A percentile compares a stretch with the other conserved stretches of the same genome.
Conservation (phyloP, 1,140 invertebrate species). For the Nomia melanderi region DNA sequence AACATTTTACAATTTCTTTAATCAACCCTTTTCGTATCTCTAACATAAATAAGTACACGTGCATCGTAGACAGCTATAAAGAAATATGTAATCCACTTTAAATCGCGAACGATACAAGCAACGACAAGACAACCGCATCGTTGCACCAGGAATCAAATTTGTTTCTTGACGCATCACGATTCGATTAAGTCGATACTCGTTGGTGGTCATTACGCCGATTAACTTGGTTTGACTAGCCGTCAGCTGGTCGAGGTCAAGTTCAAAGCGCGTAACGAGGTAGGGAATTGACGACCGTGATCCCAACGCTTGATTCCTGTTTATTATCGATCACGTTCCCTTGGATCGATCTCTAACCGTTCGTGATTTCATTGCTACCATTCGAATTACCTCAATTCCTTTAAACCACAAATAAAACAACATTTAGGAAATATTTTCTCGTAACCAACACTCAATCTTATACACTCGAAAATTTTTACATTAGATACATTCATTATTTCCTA, state of each 20-base stretch:
- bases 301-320: background rate
- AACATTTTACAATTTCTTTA: no score
- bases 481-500: no score
- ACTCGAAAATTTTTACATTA: no score
- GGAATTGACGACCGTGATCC: background rate
- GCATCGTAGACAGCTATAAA: no score
- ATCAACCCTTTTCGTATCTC: no score
- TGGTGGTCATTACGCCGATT: conserved; percentile 9
- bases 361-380: no score
- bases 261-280: conserved; percentile 9
- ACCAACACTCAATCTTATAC: no score
- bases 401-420: no score
- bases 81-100: background rate
- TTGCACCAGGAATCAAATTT: conserved; percentile 5
- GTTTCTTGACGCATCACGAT: background rate
- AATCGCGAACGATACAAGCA: background rate
- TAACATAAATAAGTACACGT: no score
- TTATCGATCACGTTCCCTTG: background rate
- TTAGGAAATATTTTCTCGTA: no score
- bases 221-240: background rate
- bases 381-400: no score
- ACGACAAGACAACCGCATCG: background rate
- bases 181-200: conserved; percentile 14
- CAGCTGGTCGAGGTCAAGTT: conserved; percentile 3
- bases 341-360: background rate